Conservation (phyloP, 2,888 invertebrate species). For the Nudaria mundana region DNA sequence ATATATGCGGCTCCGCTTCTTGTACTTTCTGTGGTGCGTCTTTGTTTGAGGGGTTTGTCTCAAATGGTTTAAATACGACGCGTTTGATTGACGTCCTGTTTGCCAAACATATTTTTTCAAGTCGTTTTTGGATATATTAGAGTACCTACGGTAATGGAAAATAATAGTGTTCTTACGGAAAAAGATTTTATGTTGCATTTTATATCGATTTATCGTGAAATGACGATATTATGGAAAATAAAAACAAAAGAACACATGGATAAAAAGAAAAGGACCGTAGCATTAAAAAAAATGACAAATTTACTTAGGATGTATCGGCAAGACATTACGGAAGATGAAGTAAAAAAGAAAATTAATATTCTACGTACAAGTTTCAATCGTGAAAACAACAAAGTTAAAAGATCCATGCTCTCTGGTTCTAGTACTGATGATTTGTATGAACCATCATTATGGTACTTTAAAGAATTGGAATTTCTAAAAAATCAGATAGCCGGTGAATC, state of each 20-base stretch:
- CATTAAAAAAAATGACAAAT: conserved; percentile 18
- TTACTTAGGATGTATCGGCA: conserved; percentile 3
- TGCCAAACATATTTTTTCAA: background rate
- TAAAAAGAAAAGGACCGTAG: conserved; percentile 13
- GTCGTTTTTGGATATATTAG: background rate
- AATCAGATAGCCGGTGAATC: conserved; percentile 1
- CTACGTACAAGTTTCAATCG: background rate
- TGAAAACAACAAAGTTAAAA: background rate
- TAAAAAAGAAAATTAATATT: background rate
- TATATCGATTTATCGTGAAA: conserved; percentile 17
- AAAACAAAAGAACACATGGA: conserved; percentile 15
- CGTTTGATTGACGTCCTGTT: background rate
- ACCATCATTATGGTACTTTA: background rate
- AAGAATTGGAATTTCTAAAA: background rate
- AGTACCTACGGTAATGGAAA: background rate
- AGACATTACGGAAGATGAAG: background rate
- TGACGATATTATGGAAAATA: conserved; percentile 18
- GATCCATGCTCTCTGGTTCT: background rate
- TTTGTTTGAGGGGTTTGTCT: too few relatives aligned
- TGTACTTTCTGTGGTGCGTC: too few relatives aligned
- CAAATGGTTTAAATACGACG: too few relatives aligned
- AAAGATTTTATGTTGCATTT: conserved; percentile 12
- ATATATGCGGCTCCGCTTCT: too few relatives aligned
- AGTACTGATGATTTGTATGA: background rate
- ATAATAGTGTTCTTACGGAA: conserved; percentile 1